Conservation (phyloP, 2,797 vertebrate species). For the Eospalax fontanierii region DNA sequence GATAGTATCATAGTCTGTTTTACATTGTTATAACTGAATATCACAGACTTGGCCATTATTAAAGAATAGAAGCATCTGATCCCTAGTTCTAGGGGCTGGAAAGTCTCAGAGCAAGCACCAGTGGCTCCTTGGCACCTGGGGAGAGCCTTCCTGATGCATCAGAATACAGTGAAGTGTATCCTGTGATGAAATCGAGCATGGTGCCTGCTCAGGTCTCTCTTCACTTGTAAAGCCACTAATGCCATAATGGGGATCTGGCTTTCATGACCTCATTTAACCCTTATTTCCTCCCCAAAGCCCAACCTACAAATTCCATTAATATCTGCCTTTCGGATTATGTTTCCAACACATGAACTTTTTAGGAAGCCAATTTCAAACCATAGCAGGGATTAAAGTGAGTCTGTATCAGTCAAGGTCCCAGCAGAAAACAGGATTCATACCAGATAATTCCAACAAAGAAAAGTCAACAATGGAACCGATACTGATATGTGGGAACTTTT, state of each 20-base stretch:
- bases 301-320: background rate
- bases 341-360: background rate
- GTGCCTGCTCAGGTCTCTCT: background rate
- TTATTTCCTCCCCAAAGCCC: background rate
- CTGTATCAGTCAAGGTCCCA: background rate
- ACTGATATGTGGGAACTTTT: background rate
- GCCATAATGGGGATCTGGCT: too few relatives aligned
- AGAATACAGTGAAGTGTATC: background rate
- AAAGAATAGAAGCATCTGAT: background rate
- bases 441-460: background rate
- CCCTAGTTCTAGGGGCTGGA: background rate
- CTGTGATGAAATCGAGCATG: background rate
- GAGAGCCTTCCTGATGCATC: background rate
- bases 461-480: background rate
- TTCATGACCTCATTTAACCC: background rate
- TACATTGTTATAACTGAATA: too few relatives aligned
- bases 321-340: background rate
- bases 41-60: too few relatives aligned
- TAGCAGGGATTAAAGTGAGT: background rate
- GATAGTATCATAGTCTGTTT: too few relatives aligned
- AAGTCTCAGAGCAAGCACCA: background rate
- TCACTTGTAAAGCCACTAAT: background rate
- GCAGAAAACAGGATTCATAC: constrained; percentile 37
- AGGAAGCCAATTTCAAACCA: too few relatives aligned
- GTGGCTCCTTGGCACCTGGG: background rate